These are phyloP conservation scores for Pipistrellus pipistrellus DNA, from an alignment of 2,797 vertebrate genomes.

Conservation along the genomic window DNA sequence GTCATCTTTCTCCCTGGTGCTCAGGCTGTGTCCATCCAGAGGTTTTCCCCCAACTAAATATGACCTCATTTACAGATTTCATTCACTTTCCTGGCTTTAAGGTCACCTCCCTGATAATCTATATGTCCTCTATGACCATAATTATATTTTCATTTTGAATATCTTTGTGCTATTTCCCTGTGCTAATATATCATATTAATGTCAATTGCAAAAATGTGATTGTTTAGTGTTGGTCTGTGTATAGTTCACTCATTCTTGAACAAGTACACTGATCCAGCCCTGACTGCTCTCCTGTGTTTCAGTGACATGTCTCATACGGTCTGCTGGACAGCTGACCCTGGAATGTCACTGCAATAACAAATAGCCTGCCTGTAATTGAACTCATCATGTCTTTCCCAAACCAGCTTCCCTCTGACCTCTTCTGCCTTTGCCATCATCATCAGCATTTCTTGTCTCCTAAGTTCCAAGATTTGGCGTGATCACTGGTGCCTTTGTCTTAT, in stretches of 20 bases:
- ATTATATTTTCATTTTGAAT: slow-evolving; percentile 5
- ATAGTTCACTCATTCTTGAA: background rate
- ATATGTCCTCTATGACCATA: background rate
- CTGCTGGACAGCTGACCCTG: background rate
- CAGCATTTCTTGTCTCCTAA: background rate
- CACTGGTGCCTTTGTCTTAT: background rate
- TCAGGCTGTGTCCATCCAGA: background rate
- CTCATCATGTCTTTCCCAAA: background rate
- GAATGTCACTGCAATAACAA: background rate
- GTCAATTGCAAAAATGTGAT: background rate
- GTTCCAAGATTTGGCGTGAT: background rate
- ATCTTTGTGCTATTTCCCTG: background rate
- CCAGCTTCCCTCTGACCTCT: background rate
- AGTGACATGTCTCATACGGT: background rate
- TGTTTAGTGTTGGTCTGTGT: background rate
- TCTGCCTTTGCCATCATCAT: background rate
- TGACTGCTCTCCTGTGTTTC: background rate
- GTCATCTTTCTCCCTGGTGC: background rate
- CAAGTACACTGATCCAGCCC: background rate
- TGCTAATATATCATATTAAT: background rate
- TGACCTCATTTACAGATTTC: background rate
- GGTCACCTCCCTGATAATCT: background rate
- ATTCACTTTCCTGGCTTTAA: background rate
- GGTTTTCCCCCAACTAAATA: background rate
- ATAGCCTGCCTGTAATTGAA: background rate